phyloP scores from a whole-genome alignment of 2,888 invertebrate genomes.

The Watsonalla binaria region DNA sequence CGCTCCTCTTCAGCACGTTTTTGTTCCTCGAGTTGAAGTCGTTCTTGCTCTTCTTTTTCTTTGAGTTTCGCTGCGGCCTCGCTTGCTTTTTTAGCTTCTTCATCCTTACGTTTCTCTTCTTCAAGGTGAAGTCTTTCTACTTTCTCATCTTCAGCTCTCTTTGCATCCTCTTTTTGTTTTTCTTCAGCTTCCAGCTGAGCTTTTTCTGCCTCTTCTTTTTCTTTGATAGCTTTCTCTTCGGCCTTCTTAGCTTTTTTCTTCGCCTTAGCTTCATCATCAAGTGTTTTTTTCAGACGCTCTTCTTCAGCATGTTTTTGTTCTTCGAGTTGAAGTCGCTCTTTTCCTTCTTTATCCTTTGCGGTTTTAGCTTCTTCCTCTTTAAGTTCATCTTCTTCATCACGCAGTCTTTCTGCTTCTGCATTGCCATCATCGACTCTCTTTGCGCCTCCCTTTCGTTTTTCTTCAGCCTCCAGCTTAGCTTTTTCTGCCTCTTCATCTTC shows the following conservation, averaged over 20 bases:
- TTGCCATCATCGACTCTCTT: conserved; percentile 9
- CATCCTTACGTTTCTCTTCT: no score
- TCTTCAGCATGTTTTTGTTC: background rate
- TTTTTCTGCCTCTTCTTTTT: no score
- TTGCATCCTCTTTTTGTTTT: conserved; percentile 4
- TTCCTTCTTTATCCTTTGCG: background rate
- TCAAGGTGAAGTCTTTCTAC: background rate
- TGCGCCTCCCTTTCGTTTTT: conserved; percentile 6
- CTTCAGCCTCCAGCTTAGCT: conserved; percentile 5
- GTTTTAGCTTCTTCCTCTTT: conserved; percentile 3
- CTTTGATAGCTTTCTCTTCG: no score
- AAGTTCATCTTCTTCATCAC: conserved; percentile 5
- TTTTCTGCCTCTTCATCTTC: no score
- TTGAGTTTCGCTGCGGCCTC: no score
- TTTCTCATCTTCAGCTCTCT: conserved; percentile 1
- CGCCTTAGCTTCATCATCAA: background rate
- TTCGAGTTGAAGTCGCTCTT: conserved; percentile 3
- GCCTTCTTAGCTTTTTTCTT: conserved; percentile 8
- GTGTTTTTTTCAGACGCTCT: background rate
- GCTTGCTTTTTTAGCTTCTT: no score
- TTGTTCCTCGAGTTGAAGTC: no score
- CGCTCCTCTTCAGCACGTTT: no score
- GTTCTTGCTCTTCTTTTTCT: no score
- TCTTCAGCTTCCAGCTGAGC: no score
- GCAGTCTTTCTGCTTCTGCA: conserved; percentile 11